Percentiles rank a stretch among this genome's conserved stretches.
These are phyloP conservation scores for Diceros bicornis DNA, from an alignment of 2,797 vertebrate genomes.

Conservation along the genomic window DNA sequence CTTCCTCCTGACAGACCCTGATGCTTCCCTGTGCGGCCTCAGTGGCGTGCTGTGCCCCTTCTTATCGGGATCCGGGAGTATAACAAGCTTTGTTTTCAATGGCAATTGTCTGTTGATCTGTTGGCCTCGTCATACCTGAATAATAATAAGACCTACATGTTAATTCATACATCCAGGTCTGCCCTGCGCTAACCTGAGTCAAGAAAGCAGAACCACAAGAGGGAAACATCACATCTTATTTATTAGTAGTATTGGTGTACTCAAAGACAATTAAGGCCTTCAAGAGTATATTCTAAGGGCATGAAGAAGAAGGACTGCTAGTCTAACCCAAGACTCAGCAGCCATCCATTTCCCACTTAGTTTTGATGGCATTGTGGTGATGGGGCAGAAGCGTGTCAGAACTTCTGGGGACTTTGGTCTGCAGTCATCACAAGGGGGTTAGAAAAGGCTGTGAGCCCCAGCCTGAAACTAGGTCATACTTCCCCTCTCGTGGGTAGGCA, in stretches of 20 bases:
- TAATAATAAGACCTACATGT: neutral
- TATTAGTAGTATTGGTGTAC: neutral
- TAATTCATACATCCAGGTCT: neutral
- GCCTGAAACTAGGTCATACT: neutral
- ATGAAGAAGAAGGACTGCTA: neutral
- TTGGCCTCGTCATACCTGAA: neutral
- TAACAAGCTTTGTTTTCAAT: neutral
- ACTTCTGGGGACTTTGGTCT: neutral
- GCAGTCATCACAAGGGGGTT: neutral
- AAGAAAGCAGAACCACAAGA: neutral
- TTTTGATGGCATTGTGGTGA: neutral
- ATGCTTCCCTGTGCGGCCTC: neutral
- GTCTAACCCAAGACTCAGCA: neutral
- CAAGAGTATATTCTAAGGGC: neutral
- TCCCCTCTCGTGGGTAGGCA: too few relatives aligned
- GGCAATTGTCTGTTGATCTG: neutral
- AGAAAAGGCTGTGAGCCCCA: neutral
- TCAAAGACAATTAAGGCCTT: neutral
- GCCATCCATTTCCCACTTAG: neutral
- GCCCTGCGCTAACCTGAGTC: neutral
- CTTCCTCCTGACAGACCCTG: neutral
- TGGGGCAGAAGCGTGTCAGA: neutral
- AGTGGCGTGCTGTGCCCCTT: neutral
- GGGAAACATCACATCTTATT: neutral
- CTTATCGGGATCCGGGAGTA: neutral